Evolutionary conservation across 1,140 invertebrate genomes (phyloP), one percentile per base, ranked within the genome.

Genomic region (Drosophila malerkotliana): DNA sequence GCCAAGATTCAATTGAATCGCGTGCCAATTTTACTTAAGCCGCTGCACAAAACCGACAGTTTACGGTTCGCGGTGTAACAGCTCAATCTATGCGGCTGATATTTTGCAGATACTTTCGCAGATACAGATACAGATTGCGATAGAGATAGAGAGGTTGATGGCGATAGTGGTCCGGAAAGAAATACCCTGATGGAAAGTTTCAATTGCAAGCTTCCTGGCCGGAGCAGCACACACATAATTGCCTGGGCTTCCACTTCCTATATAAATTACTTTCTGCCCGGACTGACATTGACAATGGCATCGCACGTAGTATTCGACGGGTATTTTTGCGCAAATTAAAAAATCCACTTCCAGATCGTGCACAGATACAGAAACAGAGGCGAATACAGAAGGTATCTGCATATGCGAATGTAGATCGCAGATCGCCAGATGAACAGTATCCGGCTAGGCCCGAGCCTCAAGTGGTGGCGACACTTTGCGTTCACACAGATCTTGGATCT

Each of bases 1-100:
- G 69, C 51, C 69, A 74, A 68, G 71, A 77, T 67, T 79, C 82
- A 80, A 88, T 88, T 88, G 83, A 88, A 88, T 88, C 84, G 83
- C 83, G 84, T 88, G 83, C 83, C 76, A 72, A 89, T 83, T 88
- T 82, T 77, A 88, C 79, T 88, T 88, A 89, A 84, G 72, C 51
- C 67, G 58, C 67, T 64, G 68, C 66, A 49, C 62, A 67, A 41
- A 68, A 67, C 41, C 54, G 62, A 69, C 47, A 48, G 66, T 32
- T 52, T 30, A 44, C 51, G 26, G 37, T 61, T 52, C 21, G 18
- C 53, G 64, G 64, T 68, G 63, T 69, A 69, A 68, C 67, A 26
- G 63, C 67, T 71, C 67, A 71, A 71, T 71, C 67, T 71, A 71
- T 47, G 52, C 48, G 52, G 18, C 63, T 64, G 66, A 69, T 69